These are phyloP conservation scores for Heliconius melpomene DNA, from an alignment of 1,140 invertebrate species.

Conservation along the genomic window DNA sequence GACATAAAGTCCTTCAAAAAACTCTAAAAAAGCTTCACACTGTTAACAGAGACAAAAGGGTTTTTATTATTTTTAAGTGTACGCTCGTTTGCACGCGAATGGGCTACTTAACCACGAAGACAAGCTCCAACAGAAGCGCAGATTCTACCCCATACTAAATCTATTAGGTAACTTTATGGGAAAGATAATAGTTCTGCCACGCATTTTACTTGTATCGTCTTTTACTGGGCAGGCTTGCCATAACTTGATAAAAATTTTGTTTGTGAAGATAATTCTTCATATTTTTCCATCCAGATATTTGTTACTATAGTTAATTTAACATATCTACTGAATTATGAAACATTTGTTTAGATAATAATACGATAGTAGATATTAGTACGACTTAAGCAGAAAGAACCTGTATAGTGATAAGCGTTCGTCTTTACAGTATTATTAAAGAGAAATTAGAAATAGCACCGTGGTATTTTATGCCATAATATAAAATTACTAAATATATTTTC, in stretches of 20 bases:
- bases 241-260: not conserved
- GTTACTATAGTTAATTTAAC: too few relatives aligned
- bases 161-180: conserved; percentile 71
- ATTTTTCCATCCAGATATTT: too few relatives aligned
- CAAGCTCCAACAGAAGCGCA: conserved; percentile 56
- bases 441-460: too few relatives aligned
- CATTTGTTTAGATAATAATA: too few relatives aligned
- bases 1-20: conserved; percentile 31
- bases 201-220: conserved; percentile 70
- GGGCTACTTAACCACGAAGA: conserved; percentile 81
- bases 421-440: too few relatives aligned
- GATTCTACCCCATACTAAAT: conserved; percentile 65
- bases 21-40: conserved; percentile 32
- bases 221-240: not conserved
- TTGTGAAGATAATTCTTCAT: not conserved
- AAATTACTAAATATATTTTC: too few relatives aligned
- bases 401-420: too few relatives aligned
- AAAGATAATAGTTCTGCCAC: conserved; percentile 73
- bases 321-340: too few relatives aligned
- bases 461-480: too few relatives aligned
- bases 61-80: conserved; percentile 80
- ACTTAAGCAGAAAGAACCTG: too few relatives aligned
- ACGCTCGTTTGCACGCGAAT: conserved; percentile 82
- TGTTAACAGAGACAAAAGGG: conserved; percentile 57
- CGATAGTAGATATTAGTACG: too few relatives aligned